Base-by-base conservation (phyloP, 2,888 invertebrate species). In the Diplolepis rosae region DNA sequence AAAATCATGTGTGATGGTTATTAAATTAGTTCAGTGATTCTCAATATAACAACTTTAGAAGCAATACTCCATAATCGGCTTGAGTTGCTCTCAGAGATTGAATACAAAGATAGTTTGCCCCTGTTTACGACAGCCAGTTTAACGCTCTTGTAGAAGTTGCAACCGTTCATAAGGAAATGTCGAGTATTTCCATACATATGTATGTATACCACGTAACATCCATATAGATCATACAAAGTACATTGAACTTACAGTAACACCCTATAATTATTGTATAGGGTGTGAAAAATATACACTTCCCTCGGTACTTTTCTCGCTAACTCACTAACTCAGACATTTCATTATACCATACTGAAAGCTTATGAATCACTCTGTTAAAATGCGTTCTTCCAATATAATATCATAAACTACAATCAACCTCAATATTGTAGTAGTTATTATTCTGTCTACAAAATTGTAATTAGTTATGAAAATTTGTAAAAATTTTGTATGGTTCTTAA, bases 241-340 rank as follows among this genome's bases (percentile, higher is more conserved):
- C 39, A 61, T 13, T 61, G 61, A 39, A 13, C 39, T 39, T 61
- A 39, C 61, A 39, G 39, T 27, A 35, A 39, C 24, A 61, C 18
- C 35, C 61, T n/a, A 24, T 35, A 39, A 61, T 61, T 61, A 61
- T 24, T 61, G 3, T 39, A 24, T 35, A 39, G 61, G 61, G 61
- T 61, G 61, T 24, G 61, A 61, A 61, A 39, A 61, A 24, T 24
- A 39, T 22, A 24, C n/a, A 39, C 35, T 61, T 61, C 27, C 39
- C 35, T 39, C 39, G n/a, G 30, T 24, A 39, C 24, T 61, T 61
- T 61, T 61, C 39, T 61, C 3, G 22, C 39, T 61, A 24, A 7
- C 39, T 39, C 5, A 61, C 39, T 56, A 56, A 18, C 18, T 7
- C n/a, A n/a, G 52, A 13, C 35, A 11, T 22, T 61, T 61, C 39